A percentile compares a stretch with the other conserved stretches of the same genome.
Evolutionary conservation across 2,797 vertebrate genomes (phyloP).

Genomic region (Chanos chanos): DNA sequence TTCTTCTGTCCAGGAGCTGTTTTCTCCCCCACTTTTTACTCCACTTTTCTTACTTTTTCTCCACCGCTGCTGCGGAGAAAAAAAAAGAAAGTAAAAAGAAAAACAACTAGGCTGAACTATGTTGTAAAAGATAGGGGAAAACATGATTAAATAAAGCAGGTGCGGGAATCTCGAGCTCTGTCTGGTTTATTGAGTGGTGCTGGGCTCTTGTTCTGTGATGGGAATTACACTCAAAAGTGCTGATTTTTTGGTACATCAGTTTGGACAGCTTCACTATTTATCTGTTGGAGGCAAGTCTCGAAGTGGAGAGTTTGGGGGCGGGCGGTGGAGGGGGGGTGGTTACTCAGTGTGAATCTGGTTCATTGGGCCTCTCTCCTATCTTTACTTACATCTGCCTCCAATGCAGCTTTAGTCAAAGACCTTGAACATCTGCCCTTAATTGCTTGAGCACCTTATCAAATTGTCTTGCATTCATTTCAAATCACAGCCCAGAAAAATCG

Average conservation of each 20-base stretch:
- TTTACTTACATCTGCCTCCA: conserved; percentile 43
- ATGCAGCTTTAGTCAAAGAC: conserved; percentile 54
- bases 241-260: conserved; percentile 41
- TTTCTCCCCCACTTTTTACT: not conserved
- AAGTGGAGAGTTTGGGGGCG: conserved; percentile 27
- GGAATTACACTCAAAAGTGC: conserved; percentile 47
- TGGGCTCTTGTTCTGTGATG: conserved; percentile 33
- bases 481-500: conserved; percentile 44
- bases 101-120: conserved; percentile 48
- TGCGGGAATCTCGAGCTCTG: conserved; percentile 41
- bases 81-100: conserved; percentile 37
- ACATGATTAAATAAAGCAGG: conserved; percentile 57
- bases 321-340: conserved; percentile 11
- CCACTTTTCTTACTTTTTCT: conserved; percentile 10
- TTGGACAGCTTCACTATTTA: conserved; percentile 27
- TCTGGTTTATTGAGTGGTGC: conserved; percentile 30
- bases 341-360: too few relatives aligned
- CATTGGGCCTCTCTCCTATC: conserved; percentile 41
- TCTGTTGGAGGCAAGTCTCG: conserved; percentile 31
- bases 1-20: conserved; percentile 55
- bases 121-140: conserved; percentile 49
- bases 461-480: conserved; percentile 57
- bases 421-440: conserved; percentile 63
- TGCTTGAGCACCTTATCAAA: conserved; percentile 62
- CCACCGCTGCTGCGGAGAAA: conserved; percentile 46